A percentile compares a stretch with the other conserved stretches of the same genome.
Conservation (phyloP, 2,113 vertebrate species). For the Lontra canadensis region DNA sequence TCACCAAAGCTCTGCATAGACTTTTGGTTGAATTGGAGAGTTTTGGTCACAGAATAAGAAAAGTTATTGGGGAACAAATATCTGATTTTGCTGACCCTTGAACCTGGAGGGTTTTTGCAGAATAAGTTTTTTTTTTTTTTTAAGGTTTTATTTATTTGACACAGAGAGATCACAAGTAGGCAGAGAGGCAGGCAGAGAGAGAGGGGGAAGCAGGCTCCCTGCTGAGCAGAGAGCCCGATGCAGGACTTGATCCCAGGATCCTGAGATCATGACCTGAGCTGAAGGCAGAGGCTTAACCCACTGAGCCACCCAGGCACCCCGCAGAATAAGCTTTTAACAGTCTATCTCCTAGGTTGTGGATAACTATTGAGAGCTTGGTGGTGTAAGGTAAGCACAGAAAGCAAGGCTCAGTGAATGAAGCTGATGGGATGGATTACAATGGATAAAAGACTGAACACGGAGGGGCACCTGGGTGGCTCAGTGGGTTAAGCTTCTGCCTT, state of each 20-base stretch:
- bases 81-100: not conserved
- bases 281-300: too few relatives aligned
- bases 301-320: too few relatives aligned
- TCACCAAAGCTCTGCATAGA: not conserved
- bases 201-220: too few relatives aligned
- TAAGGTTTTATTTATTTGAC: too few relatives aligned
- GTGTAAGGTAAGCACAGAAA: not conserved
- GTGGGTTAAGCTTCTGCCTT: too few relatives aligned
- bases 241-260: too few relatives aligned
- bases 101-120: not conserved
- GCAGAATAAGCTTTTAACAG: not conserved
- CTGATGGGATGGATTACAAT: not conserved
- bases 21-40: not conserved
- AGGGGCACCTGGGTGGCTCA: too few relatives aligned
- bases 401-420: not conserved
- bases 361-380: not conserved
- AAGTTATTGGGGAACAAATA: not conserved
- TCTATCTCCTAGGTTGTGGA: not conserved
- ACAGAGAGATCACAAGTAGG: too few relatives aligned
- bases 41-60: not conserved
- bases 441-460: not conserved
- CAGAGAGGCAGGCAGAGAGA: too few relatives aligned
- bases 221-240: too few relatives aligned
- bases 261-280: too few relatives aligned
- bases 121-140: not conserved